Base-by-base conservation (phyloP, 2,113 vertebrate genomes). In the Serinus canaria region DNA sequence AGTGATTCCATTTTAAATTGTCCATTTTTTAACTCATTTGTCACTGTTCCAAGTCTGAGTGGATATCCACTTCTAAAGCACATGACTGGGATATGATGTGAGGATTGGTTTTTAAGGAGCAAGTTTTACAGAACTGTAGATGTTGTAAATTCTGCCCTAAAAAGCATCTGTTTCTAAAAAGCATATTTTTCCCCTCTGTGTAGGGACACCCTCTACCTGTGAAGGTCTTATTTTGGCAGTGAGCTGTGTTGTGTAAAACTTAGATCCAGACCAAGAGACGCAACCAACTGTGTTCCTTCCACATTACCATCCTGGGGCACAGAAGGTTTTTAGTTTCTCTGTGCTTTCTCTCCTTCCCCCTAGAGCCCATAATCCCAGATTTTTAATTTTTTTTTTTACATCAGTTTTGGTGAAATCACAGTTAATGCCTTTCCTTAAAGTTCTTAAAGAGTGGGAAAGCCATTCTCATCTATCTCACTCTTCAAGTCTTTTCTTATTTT, bases 201-300 rank as follows among this genome's bases (percentile, higher is more conserved):
- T 39, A 33, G 39, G 39, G 63, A 41, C 5, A 22, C 18, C 10
- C 39, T 66, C 25, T 78, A 16, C 35, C 30, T 75, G 8, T 43
- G 9, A 89, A 64, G 30, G 7, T 64, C 20, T 62, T 44, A 19
- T 22, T 60, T 11, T 87, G 35, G 27, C 62, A 46, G 20, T 75
- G 78, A 93, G 37, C 66, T 94, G 22, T 68, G 31, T 10, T 83
- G 53, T 82, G 49, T 62, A 37, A 89, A 89, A 85, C 55, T 78
- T 50, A 17, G 11, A 79, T 76, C 30, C 31, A 75, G 70, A 72
- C 24, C 11, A 53, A 50, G 47, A 70, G 58, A 31, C 55, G 41
- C 8, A 56, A 17, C 16, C 72, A 79, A 30, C 15, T 83, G 7
- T 23, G 3, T 70, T 94, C 72, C 28, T 14, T 58, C 19, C 44